Conservation (phyloP, 1,140 invertebrate species). For the Caenorhabditis inopinata region DNA sequence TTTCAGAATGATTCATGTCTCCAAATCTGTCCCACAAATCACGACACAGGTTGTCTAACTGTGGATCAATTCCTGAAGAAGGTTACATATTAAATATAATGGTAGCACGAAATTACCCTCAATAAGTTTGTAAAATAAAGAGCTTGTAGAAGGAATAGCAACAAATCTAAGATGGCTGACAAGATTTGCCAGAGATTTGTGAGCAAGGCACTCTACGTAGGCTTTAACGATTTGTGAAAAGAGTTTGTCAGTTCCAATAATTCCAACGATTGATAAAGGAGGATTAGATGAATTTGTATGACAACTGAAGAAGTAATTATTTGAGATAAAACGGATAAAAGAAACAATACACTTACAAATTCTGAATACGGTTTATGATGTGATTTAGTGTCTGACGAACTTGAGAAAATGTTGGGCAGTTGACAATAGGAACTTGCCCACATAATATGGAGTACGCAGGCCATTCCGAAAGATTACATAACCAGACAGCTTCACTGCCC, state of each 20-base stretch:
- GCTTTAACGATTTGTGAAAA: slow-evolving; percentile 40
- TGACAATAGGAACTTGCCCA: background rate
- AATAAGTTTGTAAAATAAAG: background rate
- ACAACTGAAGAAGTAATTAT: slow-evolving; percentile 28
- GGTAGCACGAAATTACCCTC: background rate
- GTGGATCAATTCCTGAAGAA: slow-evolving; percentile 26
- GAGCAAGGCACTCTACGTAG: slow-evolving; percentile 43
- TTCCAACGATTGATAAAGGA: slow-evolving; percentile 19
- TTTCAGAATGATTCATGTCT: slow-evolving; percentile 30
- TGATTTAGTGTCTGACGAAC: slow-evolving; percentile 3
- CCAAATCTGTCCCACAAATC: slow-evolving; percentile 44
- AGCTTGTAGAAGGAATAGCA: slow-evolving; percentile 23
- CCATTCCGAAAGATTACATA: slow-evolving; percentile 13
- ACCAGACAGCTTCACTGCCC: background rate
- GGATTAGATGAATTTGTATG: slow-evolving; percentile 40
- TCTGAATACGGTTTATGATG: slow-evolving; percentile 35
- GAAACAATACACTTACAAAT: slow-evolving; percentile 41
- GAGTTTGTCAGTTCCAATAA: slow-evolving; percentile 38
- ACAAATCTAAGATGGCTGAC: slow-evolving; percentile 39
- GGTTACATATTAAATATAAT: background rate
- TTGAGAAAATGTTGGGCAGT: slow-evolving; percentile 1
- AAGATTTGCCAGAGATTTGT: slow-evolving; percentile 46
- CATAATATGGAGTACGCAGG: background rate
- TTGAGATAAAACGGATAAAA: background rate
- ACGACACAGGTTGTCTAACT: slow-evolving; percentile 34